These are phyloP conservation scores for Flexamia atlantica DNA, from an alignment of 2,888 invertebrate species.

Conservation along the genomic window DNA sequence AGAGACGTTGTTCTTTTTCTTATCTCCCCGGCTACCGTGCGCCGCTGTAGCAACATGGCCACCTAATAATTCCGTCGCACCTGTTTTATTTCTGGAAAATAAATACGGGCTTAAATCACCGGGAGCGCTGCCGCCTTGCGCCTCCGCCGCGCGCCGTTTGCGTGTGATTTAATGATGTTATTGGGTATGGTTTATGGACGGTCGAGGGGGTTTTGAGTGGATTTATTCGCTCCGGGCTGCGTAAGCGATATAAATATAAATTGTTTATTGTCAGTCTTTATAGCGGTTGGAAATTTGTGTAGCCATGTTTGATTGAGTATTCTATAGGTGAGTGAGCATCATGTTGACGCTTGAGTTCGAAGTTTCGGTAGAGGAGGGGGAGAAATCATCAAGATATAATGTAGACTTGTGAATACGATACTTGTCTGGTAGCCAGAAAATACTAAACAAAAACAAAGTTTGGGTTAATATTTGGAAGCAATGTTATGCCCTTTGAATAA, in stretches of 20 bases:
- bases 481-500: no score
- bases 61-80: constrained; percentile 54
- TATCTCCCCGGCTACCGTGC: constrained; percentile 54
- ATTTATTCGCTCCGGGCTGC: neutral
- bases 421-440: no score
- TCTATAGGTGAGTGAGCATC: no score
- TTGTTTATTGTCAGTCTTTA: neutral
- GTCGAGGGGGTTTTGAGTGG: neutral
- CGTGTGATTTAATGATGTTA: constrained; percentile 24
- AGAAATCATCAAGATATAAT: no score
- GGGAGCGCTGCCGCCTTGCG: neutral
- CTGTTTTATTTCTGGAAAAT: constrained; percentile 50
- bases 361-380: no score
- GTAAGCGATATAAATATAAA: constrained; percentile 15
- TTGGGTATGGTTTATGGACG: constrained; percentile 1
- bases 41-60: constrained; percentile 47
- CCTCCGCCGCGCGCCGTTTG: neutral
- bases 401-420: no score
- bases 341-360: no score
- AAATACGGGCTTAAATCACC: constrained; percentile 42
- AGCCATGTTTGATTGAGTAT: no score
- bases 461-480: no score
- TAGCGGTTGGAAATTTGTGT: neutral
- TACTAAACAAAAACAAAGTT: no score
- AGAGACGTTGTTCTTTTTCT: constrained; percentile 50